phyloP scores from a whole-genome alignment of 2,888 invertebrate genomes.

The Rhamnusium bicolor region DNA sequence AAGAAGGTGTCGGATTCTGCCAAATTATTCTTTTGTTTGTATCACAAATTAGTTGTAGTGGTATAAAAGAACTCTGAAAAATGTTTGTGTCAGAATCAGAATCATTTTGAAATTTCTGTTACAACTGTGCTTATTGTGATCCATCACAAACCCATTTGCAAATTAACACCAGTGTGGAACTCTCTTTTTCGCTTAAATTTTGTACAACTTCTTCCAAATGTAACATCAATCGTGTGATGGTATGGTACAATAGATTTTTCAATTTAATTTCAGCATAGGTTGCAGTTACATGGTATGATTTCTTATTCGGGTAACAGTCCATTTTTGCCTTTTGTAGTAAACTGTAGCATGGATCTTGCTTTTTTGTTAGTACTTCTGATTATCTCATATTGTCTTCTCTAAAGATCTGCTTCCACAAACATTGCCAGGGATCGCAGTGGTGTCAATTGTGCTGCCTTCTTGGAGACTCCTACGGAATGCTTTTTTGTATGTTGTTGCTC shows the following conservation, averaged over 20 bases:
- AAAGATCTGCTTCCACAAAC: slow-evolving; percentile 36
- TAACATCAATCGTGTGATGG: slow-evolving; percentile 22
- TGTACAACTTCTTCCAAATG: slow-evolving; percentile 23
- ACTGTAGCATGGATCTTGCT: slow-evolving; percentile 29
- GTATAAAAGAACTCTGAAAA: no score
- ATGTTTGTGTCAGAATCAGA: no score
- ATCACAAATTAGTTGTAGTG: no score
- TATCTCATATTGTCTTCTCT: slow-evolving; percentile 33
- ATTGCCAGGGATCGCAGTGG: slow-evolving; percentile 33
- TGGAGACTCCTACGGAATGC: no score
- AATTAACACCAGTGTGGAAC: slow-evolving; percentile 36
- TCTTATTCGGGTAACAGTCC: slow-evolving; percentile 27
- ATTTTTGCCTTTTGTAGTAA: slow-evolving; percentile 31
- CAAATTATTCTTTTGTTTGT: no score
- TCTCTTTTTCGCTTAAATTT: slow-evolving; percentile 24
- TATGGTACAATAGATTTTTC: slow-evolving; percentile 24
- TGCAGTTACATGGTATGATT: slow-evolving; percentile 23
- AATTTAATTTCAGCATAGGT: slow-evolving; percentile 26
- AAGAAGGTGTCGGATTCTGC: slow-evolving; percentile 55
- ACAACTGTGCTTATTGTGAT: no score
- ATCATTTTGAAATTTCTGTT: no score
- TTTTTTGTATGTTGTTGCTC: no score
- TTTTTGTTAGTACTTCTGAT: slow-evolving; percentile 18
- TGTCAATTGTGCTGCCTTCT: no score
- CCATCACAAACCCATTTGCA: slow-evolving; percentile 38